These are phyloP conservation scores for Heteronetta atricapilla DNA, from an alignment of 2,113 vertebrate species.

Conservation along the genomic window DNA sequence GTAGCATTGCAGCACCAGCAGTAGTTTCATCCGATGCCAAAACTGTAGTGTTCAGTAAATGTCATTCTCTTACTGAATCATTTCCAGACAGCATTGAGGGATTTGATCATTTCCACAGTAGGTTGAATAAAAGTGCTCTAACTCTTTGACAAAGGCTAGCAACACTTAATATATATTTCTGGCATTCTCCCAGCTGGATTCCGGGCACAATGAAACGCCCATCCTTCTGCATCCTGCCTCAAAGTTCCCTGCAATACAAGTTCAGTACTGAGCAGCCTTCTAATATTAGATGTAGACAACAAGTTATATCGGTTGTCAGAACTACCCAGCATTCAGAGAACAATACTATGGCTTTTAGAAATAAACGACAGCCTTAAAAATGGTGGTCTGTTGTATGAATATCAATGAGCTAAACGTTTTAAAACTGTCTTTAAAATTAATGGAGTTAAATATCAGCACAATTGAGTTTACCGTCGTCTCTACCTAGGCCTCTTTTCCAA, in stretches of 20 bases:
- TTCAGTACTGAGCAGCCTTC: not conserved
- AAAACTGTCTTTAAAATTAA: not conserved
- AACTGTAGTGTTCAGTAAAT: not conserved
- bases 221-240: not conserved
- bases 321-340: not conserved
- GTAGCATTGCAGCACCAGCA: constrained; percentile 16
- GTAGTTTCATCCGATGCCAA: not conserved
- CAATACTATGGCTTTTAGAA: not conserved
- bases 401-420: not conserved
- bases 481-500: not conserved
- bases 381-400: not conserved
- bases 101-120: constrained; percentile 52
- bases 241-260: not conserved
- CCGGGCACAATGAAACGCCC: not conserved
- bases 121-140: not conserved
- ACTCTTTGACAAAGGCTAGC: constrained; percentile 16
- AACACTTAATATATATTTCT: constrained; percentile 42
- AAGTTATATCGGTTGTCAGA: not conserved
- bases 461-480: not conserved
- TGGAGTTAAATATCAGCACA: not conserved
- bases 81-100: constrained; percentile 28
- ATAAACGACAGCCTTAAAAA: not conserved
- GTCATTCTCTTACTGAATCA: not conserved
- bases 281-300: not conserved
- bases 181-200: constrained; percentile 29